These are phyloP conservation scores for Drosophila melanica DNA, from an alignment of 1,140 invertebrate genomes.

Conservation along the genomic window DNA sequence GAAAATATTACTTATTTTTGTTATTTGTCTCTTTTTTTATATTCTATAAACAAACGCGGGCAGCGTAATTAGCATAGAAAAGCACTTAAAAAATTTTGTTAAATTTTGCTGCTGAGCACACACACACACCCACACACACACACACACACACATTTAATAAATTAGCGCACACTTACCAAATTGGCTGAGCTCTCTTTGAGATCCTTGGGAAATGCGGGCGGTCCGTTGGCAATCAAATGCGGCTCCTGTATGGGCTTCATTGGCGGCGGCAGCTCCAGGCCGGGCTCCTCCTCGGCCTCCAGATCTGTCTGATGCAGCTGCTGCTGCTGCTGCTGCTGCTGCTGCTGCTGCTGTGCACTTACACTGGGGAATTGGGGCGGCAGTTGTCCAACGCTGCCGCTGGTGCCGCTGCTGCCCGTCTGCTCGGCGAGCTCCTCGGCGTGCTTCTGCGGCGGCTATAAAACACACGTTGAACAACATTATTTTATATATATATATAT, in stretches of 20 bases:
- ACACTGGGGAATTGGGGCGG: conserved; percentile 59
- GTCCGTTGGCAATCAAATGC: conserved; percentile 85
- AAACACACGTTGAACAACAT: conserved; percentile 29
- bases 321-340: conserved; percentile 69
- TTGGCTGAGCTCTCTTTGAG: conserved; percentile 88
- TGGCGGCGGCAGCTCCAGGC: conserved; percentile 94
- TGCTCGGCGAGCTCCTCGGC: conserved; percentile 67
- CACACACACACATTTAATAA: neutral
- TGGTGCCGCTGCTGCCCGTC: conserved; percentile 61
- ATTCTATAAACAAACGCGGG: no score
- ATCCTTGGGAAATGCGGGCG: conserved; percentile 85
- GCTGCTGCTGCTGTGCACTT: conserved; percentile 61
- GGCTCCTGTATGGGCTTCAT: conserved; percentile 96
- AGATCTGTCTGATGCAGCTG: conserved; percentile 77
- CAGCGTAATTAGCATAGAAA: no score
- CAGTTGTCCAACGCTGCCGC: conserved; percentile 40
- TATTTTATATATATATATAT: neutral
- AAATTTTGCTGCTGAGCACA: no score
- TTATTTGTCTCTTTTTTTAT: no score
- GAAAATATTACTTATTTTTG: no score
- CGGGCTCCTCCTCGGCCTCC: conserved; percentile 90
- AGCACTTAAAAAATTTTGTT: no score
- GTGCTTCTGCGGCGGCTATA: conserved; percentile 73
- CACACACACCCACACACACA: no score
- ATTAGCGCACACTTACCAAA: conserved; percentile 85